Conservation (phyloP, 2,797 vertebrate genomes). For the Philypnodon macrostomus region DNA sequence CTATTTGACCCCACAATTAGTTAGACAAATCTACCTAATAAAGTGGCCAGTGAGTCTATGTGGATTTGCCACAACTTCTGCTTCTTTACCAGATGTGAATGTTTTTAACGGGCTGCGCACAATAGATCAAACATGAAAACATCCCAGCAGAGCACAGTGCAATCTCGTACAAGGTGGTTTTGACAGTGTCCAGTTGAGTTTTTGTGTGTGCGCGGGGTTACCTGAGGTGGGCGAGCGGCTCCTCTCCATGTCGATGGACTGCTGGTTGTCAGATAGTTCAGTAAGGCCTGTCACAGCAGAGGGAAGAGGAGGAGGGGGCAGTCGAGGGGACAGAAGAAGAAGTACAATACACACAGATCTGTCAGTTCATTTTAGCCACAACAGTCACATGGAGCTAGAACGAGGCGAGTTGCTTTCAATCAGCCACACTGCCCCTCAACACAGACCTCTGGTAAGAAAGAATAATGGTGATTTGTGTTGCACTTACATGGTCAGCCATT, state of each 20-base stretch:
- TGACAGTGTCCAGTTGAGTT: neutral
- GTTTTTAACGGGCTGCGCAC: constrained; percentile 21
- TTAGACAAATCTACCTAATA: no score
- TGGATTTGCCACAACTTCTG: no score
- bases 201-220: constrained; percentile 67
- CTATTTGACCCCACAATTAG: no score
- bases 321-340: constrained; percentile 26
- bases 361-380: constrained; percentile 28
- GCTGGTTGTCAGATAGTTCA: constrained; percentile 93
- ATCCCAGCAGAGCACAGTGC: constrained; percentile 21
- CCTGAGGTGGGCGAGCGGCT: constrained; percentile 98
- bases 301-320: constrained; percentile 14
- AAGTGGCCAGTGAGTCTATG: no score
- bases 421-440: constrained; percentile 46
- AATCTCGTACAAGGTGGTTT: constrained; percentile 2
- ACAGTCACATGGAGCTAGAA: neutral
- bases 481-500: neutral
- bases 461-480: neutral
- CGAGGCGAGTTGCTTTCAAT: constrained; percentile 12
- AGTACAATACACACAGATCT: constrained; percentile 15
- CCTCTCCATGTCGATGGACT: constrained; percentile 90
- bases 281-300: constrained; percentile 84
- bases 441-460: constrained; percentile 1
- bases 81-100: no score
- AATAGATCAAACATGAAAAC: constrained; percentile 12